Percentiles rank a stretch among this genome's conserved stretches.
These are phyloP conservation scores for Branchipolynoe longqiensis DNA, from an alignment of 2,888 invertebrate genomes.

Conservation along the genomic window DNA sequence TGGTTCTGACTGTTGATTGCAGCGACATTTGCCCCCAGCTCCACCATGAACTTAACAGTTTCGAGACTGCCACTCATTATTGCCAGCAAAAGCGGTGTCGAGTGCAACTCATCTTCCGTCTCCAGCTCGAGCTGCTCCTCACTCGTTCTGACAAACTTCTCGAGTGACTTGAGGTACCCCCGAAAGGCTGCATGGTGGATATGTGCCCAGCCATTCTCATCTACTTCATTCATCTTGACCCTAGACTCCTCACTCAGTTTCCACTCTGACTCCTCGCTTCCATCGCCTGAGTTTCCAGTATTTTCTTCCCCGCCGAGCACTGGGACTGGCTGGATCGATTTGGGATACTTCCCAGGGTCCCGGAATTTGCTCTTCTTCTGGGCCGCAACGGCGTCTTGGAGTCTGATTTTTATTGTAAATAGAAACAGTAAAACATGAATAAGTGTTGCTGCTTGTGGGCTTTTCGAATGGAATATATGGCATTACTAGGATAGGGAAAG, in stretches of 20 bases:
- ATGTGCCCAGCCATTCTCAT: conserved; percentile 80
- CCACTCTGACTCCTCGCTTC: not conserved
- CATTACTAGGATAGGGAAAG: not conserved
- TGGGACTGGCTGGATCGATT: not conserved
- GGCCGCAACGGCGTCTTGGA: conserved; percentile 36
- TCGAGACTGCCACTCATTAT: conserved; percentile 76
- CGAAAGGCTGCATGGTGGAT: conserved; percentile 80
- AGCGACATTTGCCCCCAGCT: conserved; percentile 76
- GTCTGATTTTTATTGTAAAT: too few relatives aligned
- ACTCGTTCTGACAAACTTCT: conserved; percentile 77
- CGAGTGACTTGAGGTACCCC: conserved; percentile 80
- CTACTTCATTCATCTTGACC: conserved; percentile 73
- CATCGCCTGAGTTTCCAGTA: not conserved
- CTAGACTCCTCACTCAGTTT: conserved; percentile 37
- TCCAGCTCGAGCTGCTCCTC: conserved; percentile 77
- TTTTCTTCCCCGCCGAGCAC: not conserved
- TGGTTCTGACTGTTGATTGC: conserved; percentile 77
- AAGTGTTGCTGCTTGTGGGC: not conserved
- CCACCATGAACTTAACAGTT: conserved; percentile 75
- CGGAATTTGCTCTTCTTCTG: conserved; percentile 21
- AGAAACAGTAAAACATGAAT: not conserved
- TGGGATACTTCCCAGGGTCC: conserved; percentile 46
- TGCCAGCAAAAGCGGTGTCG: conserved; percentile 80
- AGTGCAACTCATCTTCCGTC: conserved; percentile 77
- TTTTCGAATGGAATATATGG: not conserved